phyloP scores from a whole-genome alignment of 2,888 invertebrate species.

The Odontomyia ornata region DNA sequence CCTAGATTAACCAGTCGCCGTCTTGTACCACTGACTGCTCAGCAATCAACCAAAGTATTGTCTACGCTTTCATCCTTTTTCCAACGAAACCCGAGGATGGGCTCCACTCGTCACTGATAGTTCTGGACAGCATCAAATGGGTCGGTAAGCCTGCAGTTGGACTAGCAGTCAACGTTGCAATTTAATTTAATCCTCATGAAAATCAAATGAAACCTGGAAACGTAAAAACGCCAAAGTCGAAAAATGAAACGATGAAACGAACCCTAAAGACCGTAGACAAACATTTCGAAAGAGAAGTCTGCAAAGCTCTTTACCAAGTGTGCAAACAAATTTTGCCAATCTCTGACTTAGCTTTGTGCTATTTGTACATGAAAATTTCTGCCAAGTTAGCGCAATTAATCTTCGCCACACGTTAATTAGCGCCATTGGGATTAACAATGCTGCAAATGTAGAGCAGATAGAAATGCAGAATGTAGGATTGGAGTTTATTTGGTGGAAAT shows the following conservation, averaged over 20 bases:
- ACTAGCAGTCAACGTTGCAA: constrained; percentile 27
- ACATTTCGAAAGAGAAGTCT: constrained; percentile 25
- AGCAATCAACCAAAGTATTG: constrained; percentile 3
- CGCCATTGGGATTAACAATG: constrained; percentile 61
- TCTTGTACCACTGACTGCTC: neutral
- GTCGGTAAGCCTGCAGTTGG: neutral
- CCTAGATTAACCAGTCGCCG: neutral
- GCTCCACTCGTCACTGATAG: neutral
- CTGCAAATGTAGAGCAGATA: neutral
- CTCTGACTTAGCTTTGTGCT: constrained; percentile 43
- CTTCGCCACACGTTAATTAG: constrained; percentile 62
- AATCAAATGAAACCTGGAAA: constrained; percentile 32
- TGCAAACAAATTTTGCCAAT: constrained; percentile 41
- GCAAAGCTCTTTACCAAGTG: constrained; percentile 12
- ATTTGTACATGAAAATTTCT: constrained; percentile 48
- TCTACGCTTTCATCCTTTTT: neutral
- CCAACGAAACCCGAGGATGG: neutral
- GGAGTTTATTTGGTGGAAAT: neutral
- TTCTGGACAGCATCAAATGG: neutral
- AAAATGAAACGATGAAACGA: constrained; percentile 39
- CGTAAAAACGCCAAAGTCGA: constrained; percentile 23
- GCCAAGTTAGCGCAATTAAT: constrained; percentile 53
- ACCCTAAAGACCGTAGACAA: constrained; percentile 40
- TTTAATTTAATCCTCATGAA: constrained; percentile 36
- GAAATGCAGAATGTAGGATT: neutral